Base-by-base conservation (phyloP, 1,140 invertebrate species). In the Eupeodes corollae region DNA sequence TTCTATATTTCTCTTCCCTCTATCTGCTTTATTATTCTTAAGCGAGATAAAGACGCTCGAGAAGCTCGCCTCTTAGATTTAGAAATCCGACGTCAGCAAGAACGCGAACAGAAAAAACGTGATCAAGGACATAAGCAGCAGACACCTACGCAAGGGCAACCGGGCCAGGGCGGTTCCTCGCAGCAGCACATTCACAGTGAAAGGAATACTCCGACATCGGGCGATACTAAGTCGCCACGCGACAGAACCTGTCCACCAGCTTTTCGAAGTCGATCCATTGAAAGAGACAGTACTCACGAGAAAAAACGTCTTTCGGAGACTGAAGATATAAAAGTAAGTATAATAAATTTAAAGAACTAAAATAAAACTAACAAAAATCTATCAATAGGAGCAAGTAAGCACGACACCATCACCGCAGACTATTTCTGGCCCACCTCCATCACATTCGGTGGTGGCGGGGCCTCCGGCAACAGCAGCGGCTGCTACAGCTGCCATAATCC, bases 401-500 rank as follows among this genome's bases (percentile, higher is more conserved):
- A 64, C 64, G 39, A 61, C 64, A 56, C 57, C 64, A 56, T 59
- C 62, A 51, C 57, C 53, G 54, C 57, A 61, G 52, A 58, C 69
- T 52, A 55, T 62, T 52, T 58, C 56, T 53, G 63, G 61, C 49
- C 55, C 51, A 41, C 46, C 53, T 26, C 48, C 52, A 52, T 53
- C 53, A 53, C 52, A 53, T 51, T 53, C 66, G 56, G 56, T 63
- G 57, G 59, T 66, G 62, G 56, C 61, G 58, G 62, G 57, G 54
- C 65, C 65, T 50, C 60, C 64, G 56, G 61, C 65, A 68, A 68
- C 65, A 56, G 63, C 63, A 50, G 63, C 63, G 59, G 65, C 65
- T 58, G 64, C 65, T 42, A 65, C 65, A 63, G 65, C 65, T 62
- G 65, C 65, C 40, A 67, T 68, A 55, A 67, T 67, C 47, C 65